Base-by-base conservation (phyloP, 2,797 vertebrate genomes). In the Gastrophryne carolinensis region DNA sequence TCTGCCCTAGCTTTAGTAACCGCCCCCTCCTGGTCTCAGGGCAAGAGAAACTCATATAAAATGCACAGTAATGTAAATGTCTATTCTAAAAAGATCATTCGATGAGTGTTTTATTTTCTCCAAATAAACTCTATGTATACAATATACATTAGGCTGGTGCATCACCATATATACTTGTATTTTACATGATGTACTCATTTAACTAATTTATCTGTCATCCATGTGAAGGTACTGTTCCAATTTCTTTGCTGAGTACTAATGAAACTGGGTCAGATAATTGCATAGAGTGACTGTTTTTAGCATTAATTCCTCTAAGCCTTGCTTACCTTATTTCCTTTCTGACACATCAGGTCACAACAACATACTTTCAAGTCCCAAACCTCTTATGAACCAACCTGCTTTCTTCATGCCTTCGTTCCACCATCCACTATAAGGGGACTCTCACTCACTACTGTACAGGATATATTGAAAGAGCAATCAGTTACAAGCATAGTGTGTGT, bases 261-360 rank as follows among this genome's bases (percentile, higher is more conserved):
- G 75, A 57, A 71, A 71, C 29, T 77, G 75, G 75, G 75, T 77
- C 75, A 77, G 67, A 78, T 65, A 57, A 65, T 78, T 72, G 68
- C 53, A 78, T 58, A 65, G 75, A 64, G 75, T 78, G 60, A 78
- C 67, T 78, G 75, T 53, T 72, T 72, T 78, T 72, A 78, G 75
- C 68, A 66, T 64, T 78, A 78, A 78, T 72, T 78, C 75, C 68
- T 72, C 37, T 78, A 78, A 78, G 75, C 75, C 75, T 57, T 78
- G 23, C 39, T 78, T 72, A 78, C 60, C 39, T 72, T 24, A 72
- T 72, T 72, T 78, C 60, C 68, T 78, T 78, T 72, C 37, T 41
- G 11, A 52, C 37, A 30, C 39, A 63, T 62, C 68, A 78, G 75
- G 75, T 78, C 75, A 78, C 60, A 78, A 39, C 60, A 72, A 61